Evolutionary conservation across 2,797 vertebrate species (phyloP).

Genomic region (Sebastes reedi): DNA sequence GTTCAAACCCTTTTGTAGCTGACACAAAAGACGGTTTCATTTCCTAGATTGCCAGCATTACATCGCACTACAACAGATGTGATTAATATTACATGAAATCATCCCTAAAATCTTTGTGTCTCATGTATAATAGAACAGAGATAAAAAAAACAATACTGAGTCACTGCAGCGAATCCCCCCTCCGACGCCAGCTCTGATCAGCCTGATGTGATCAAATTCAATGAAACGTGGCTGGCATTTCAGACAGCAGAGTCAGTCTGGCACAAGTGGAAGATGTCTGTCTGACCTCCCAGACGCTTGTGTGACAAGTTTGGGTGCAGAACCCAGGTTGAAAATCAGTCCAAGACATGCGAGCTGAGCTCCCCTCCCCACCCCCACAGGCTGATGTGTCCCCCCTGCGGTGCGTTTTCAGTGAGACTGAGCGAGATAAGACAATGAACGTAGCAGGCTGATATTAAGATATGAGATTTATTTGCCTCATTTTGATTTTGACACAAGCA

Average conservation of each 20-base stretch:
- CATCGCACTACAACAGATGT: neutral
- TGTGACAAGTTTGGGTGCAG: conserved; percentile 22
- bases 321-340: conserved; percentile 11
- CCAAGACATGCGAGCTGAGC: neutral
- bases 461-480: neutral
- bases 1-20: neutral
- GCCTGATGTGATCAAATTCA: conserved; percentile 30
- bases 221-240: conserved; percentile 24
- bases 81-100: conserved; percentile 1
- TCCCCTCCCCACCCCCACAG: fast-evolving
- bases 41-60: neutral
- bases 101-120: neutral
- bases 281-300: conserved; percentile 24
- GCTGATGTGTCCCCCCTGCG: neutral
- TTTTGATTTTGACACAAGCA: neutral
- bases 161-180: neutral
- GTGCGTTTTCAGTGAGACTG: neutral
- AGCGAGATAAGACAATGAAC: neutral
- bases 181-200: conserved; percentile 1
- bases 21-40: neutral
- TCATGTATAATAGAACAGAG: conserved; percentile 3
- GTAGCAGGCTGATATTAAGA: neutral
- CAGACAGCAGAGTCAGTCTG: conserved; percentile 11
- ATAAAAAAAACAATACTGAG: conserved; percentile 1
- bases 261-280: neutral